These are phyloP conservation scores for Anomalospiza imberbis DNA, from an alignment of 2,797 vertebrate species.

Conservation along the genomic window DNA sequence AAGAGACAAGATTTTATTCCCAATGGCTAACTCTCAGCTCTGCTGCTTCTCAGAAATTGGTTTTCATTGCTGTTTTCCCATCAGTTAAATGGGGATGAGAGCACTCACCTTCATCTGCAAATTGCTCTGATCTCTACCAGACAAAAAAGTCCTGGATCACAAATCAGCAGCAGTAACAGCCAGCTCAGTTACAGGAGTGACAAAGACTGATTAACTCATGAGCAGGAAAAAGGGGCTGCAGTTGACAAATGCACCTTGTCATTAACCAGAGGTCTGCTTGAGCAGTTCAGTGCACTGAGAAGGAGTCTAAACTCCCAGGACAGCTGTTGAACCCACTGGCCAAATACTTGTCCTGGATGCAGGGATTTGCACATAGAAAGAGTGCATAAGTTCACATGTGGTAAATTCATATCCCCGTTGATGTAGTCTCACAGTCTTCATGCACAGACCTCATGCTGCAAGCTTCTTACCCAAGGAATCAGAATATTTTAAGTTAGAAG, in stretches of 20 bases:
- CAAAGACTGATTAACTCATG: neutral
- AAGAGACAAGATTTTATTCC: conserved; percentile 12
- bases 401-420: neutral
- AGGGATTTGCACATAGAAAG: neutral
- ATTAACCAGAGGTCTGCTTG: neutral
- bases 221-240: neutral
- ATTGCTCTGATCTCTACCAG: neutral
- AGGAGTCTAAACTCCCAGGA: neutral
- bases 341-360: accelerated
- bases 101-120: neutral
- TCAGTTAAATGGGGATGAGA: neutral
- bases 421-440: neutral
- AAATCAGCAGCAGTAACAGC: neutral
- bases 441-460: neutral
- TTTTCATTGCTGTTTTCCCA: neutral
- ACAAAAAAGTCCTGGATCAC: neutral
- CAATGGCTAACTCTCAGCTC: neutral
- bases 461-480: neutral
- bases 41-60: neutral
- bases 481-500: neutral
- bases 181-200: neutral
- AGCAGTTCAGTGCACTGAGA: neutral
- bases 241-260: neutral
- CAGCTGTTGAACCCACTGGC: neutral
- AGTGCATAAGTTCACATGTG: neutral